A percentile compares a stretch with the other conserved stretches of the same genome.
These are phyloP conservation scores for Heliornis fulica DNA, from an alignment of 2,113 vertebrate species.

Conservation along the genomic window DNA sequence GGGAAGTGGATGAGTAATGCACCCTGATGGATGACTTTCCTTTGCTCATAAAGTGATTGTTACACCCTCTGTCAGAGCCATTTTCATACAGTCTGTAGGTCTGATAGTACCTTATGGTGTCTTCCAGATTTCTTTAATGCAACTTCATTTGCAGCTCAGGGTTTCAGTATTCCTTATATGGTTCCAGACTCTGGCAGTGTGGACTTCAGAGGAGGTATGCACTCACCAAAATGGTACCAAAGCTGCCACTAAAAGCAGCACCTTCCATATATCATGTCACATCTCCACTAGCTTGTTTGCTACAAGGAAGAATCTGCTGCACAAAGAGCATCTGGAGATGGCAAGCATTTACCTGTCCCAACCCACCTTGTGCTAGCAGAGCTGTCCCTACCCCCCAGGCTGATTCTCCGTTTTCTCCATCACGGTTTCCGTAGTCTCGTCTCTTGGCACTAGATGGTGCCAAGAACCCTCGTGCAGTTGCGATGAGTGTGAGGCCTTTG, in stretches of 20 bases:
- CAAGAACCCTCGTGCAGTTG: constrained; percentile 52
- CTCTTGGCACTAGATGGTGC: constrained; percentile 69
- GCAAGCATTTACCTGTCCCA: background rate
- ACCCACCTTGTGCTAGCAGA: background rate
- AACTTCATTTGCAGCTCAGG: background rate
- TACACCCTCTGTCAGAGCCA: background rate
- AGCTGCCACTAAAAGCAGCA: background rate
- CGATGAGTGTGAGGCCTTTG: background rate
- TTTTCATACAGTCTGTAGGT: background rate
- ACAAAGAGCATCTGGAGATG: background rate
- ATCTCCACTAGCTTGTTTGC: background rate
- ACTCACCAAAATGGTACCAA: background rate
- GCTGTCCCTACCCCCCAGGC: background rate
- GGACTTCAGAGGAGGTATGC: too few species aligned
- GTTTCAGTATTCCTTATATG: background rate
- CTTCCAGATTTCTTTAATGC: background rate
- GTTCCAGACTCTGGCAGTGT: background rate
- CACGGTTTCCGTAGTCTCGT: background rate
- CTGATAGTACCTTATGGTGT: background rate
- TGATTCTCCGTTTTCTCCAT: background rate
- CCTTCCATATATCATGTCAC: background rate
- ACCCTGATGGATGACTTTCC: background rate
- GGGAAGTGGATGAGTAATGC: constrained; percentile 17
- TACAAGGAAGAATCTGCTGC: background rate
- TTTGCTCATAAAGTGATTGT: constrained; percentile 6